Conservation (phyloP, 2,888 invertebrate species). For the Flabesymbios commensalis region DNA sequence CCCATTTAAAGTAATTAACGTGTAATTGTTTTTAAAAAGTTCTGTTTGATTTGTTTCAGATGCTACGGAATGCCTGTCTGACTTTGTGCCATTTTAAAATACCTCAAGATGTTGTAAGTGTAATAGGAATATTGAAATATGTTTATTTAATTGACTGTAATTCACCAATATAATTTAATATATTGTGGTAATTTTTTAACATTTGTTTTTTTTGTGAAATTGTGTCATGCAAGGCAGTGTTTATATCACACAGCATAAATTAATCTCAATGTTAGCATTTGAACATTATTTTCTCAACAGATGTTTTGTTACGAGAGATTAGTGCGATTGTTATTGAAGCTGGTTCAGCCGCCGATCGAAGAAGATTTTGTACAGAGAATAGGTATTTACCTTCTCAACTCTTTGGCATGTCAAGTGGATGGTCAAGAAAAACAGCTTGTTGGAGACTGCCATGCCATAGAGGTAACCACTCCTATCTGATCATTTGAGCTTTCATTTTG, state of each 20-base stretch:
- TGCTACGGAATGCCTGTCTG: constrained; percentile 95
- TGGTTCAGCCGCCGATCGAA: constrained; percentile 76
- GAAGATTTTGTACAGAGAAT: constrained; percentile 93
- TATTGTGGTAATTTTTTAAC: no score
- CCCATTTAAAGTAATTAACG: no score
- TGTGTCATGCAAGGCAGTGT: no score
- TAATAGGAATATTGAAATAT: background rate
- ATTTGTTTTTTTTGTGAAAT: no score
- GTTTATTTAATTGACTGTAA: background rate
- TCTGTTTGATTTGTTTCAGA: constrained; percentile 63
- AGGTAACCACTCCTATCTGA: no score
- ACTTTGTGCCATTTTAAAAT: constrained; percentile 93
- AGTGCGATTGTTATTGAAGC: constrained; percentile 79
- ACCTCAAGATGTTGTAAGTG: constrained; percentile 79
- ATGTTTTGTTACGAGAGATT: constrained; percentile 87
- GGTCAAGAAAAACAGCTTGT: constrained; percentile 88
- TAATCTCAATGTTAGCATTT: no score
- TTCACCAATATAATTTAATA: no score
- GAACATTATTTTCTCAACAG: no score
- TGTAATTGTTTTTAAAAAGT: no score
- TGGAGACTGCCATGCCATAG: constrained; percentile 81
- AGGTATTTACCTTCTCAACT: constrained; percentile 91
- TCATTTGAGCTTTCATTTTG: no score
- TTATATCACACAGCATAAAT: no score
- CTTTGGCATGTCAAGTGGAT: constrained; percentile 94